Conservation (phyloP, 2,797 vertebrate genomes). For the Sternotherus odoratus region DNA sequence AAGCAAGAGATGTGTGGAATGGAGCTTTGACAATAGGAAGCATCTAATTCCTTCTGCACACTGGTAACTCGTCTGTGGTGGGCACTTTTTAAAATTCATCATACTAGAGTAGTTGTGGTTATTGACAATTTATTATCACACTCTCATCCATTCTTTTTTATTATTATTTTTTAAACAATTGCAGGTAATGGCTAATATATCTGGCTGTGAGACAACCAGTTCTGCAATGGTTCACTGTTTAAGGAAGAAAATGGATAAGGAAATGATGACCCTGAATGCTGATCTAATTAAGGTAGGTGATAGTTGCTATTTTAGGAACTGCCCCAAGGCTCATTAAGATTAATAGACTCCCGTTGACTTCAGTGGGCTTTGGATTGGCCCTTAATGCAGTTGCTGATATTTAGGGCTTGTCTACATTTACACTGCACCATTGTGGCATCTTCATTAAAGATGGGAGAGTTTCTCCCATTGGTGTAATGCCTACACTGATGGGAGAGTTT, state of each 20-base stretch:
- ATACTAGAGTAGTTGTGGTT: not conserved
- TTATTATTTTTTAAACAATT: not conserved
- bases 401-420: not conserved
- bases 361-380: not conserved
- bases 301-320: not conserved
- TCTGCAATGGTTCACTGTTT: constrained; percentile 53
- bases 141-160: not conserved
- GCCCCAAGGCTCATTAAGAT: not conserved
- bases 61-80: not conserved
- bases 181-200: constrained; percentile 44
- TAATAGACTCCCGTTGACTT: not conserved
- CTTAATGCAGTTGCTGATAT: not conserved
- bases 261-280: not conserved
- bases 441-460: not conserved
- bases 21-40: not conserved
- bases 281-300: not conserved
- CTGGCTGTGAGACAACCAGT: constrained; percentile 33
- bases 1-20: not conserved
- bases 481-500: not conserved
- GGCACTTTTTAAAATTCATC: not conserved
- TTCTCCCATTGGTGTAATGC: not conserved
- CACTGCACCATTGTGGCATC: not conserved
- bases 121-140: not conserved
- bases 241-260: constrained; percentile 38
- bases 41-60: not conserved